Conservation (phyloP, 1,140 invertebrate species). For the Drosophila punjabiensis region DNA sequence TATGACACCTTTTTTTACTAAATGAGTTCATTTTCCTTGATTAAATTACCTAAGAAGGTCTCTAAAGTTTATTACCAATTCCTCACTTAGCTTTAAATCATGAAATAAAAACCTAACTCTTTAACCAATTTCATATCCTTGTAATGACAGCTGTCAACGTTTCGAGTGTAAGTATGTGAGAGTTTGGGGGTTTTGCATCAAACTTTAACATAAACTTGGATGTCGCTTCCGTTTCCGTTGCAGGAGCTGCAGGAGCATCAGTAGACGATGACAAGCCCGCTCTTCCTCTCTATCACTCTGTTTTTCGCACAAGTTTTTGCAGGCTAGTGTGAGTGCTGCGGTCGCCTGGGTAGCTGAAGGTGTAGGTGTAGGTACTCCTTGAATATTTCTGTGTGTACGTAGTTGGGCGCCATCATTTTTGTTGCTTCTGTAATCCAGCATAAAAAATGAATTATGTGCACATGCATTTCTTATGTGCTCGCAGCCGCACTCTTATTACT, state of each 20-base stretch:
- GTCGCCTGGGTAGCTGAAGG: not conserved
- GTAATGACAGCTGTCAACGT: not conserved
- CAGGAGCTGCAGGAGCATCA: slow-evolving; percentile 24
- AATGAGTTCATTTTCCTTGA: too few relatives aligned
- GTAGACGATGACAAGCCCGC: slow-evolving; percentile 38
- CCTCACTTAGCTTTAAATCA: not conserved
- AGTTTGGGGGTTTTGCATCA: slow-evolving; percentile 67
- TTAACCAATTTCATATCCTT: not conserved
- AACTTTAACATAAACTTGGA: slow-evolving; percentile 82
- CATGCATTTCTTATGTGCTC: slow-evolving; percentile 77
- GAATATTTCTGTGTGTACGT: slow-evolving; percentile 4
- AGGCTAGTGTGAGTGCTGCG: slow-evolving; percentile 16
- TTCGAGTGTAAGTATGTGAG: slow-evolving; percentile 25
- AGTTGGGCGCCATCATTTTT: slow-evolving; percentile 36
- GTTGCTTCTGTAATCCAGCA: slow-evolving; percentile 73
- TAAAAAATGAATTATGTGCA: slow-evolving; percentile 83
- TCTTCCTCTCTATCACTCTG: slow-evolving; percentile 8
- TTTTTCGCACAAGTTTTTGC: slow-evolving; percentile 37
- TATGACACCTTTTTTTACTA: too few relatives aligned
- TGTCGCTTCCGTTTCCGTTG: slow-evolving; percentile 78
- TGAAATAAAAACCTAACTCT: not conserved
- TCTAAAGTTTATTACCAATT: not conserved
- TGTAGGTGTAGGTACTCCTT: slow-evolving; percentile 15
- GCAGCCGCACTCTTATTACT: slow-evolving; percentile 27
- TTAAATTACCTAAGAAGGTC: not conserved